Evolutionary conservation across 2,888 invertebrate genomes (phyloP), one percentile per base, ranked within the genome.

Genomic region (Yponomeuta malinellus): DNA sequence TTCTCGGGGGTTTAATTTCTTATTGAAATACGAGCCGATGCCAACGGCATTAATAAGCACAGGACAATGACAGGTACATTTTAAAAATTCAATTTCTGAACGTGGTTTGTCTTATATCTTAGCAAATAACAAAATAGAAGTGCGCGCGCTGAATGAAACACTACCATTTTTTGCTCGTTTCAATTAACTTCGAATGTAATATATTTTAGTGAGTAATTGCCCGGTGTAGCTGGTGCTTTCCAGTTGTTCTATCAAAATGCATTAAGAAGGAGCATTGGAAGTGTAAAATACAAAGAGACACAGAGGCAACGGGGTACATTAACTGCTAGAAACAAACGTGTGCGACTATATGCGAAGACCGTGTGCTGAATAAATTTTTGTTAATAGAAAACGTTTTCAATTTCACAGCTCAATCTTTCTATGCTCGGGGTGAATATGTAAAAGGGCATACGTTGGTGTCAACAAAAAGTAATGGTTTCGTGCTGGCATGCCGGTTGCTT

Each of bases 391-490:
- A 87, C 87, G 90, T 90, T 91, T 81, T 90, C 90, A 90, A 90
- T 91, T 91, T 90, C 87, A 91, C 87, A 87, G 88, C 89, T 90
- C 90, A 91, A 90, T 91, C 90, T 90, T 89, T 90, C 88, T 89
- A 84, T 88, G 89, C 85, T 86, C 86, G 88, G 88, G 87, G 88
- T 88, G 89, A 89, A 91, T 91, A 89, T 89, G 87, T 90, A 89
- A 89, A 89, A 87, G 85, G 88, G 86, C 88, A 89, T 88, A 88
- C 87, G 87, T 90, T 88, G 89, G 84, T 89, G 90, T 89, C 89
- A 90, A 90, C 87, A 89, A 85, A 89, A 86, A 89, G 88, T 89
- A 90, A 90, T 89, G 88, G 89, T 89, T 89, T 88, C 87, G 86
- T 87, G 89, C 85, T 87, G 37, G 67, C 52, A 15, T 59, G 79